Evolutionary conservation across 2,888 invertebrate genomes (phyloP), one percentile per base, ranked within the genome.

Genomic region (Lathronympha strigana): DNA sequence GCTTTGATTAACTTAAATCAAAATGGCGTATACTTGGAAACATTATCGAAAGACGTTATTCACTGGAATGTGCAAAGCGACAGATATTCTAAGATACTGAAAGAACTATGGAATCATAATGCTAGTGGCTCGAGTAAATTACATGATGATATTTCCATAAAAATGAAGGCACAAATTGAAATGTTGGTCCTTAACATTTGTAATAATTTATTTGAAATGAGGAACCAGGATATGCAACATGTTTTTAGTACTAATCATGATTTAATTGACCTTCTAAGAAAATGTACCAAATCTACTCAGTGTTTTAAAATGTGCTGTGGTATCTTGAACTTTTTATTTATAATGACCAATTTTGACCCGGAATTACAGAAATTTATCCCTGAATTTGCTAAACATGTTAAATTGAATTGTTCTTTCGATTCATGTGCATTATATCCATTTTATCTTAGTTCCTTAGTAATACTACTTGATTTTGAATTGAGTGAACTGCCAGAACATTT

Each of bases 301-400:
- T 88, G 88, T 68, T 92, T 88, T 68, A 88, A 90, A 76, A 84
- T 89, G 49, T 84, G 85, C 66, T 74, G 71, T 64, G 70, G 74
- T 31, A 81, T 89, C 67, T 71, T 90, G 1, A 87, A 90, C 68
- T 77, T 76, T 70, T 11, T 91, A 53, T 86, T 88, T 50, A 76
- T 86, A 45, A 74, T 72, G 68, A 79, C 83, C 19, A 83, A 86
- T 67, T 90, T 78, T 75, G 73, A 84, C 70, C 45, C 1, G 1
- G 68, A 67, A 40, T 69, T 91, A 33, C 76, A 80, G 69, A 69
- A 58, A 0, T 82, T 90, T 60, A 76, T 90, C 28, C 62, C 72
- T 63, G 64, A 54, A 19, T 90, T 87, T 76, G 68, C 87, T 1
- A 66, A 72, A 33, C 58, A 72, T 60, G 77, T 90, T 0, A 87